Evolutionary conservation across 2,113 vertebrate species (phyloP), one percentile per base, ranked within the genome.

Genomic region (Cichladusa arquata): DNA sequence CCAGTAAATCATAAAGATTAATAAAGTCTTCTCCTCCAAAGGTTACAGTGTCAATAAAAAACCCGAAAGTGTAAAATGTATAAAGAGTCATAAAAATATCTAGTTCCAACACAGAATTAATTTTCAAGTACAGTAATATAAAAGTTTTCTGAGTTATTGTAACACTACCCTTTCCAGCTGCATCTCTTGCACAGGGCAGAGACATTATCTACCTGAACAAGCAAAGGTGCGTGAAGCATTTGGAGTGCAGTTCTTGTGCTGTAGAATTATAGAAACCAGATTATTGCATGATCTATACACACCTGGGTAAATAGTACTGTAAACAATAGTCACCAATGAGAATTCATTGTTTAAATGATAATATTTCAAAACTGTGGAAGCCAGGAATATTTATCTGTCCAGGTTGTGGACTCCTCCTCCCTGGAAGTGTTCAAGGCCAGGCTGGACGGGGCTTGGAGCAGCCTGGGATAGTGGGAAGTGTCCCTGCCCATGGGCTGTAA

Each of bases 371-470:
- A 51, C 33, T 50, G 4, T 72, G 53, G 47, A 89, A 66, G 57
- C 2, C 3, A 71, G 19, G 44, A 65, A 47, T 36, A 34, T 58
- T 64, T 58, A 19, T 71, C 62, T 73, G 12, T 13, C 33, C 44
- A 44, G 19, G 3, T 0, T 33, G 34, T 36, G 33, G 34, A 12
- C 1, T 51, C 24, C 6, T 8, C 15, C 28, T 28, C 7, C 28
- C 45, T 66, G 23, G 44, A 0, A 81, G 7, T 33, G 12, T 17
- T 22, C 51, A 6, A 58, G 53, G 28, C 4, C 60, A 66, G 15
- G 34, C 0, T 64, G 65, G 34, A 48, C 0, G 0, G 28, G 40
- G 28, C 8, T n/a, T 62, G 65, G 12, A 81, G 29, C 24, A 89
- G 0, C 24, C 53, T 81, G 61, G 33, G 11, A 0, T 1, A 3